phyloP scores from a whole-genome alignment of 92 coral and sea anemone genomes.

The Porites lobata region DNA sequence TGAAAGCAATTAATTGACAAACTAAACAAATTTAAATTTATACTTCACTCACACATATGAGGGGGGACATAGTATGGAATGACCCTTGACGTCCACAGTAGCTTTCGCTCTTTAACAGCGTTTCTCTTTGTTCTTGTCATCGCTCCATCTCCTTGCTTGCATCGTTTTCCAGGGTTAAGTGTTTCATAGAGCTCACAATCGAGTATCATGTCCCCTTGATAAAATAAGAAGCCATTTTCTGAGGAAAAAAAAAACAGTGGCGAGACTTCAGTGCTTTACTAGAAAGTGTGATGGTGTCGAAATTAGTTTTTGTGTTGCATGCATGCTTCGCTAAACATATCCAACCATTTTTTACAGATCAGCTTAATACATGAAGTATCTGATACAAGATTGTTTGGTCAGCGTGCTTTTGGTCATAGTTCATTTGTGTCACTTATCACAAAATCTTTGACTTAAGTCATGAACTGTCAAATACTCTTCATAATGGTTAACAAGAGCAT shows the following conservation, averaged over 20 bases:
- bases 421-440: too few species aligned
- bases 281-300: too few species aligned
- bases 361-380: too few species aligned
- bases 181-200: slow-evolving; percentile 73
- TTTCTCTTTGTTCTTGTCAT: slow-evolving; percentile 60
- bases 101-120: slow-evolving; percentile 64
- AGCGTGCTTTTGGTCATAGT: too few species aligned
- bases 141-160: slow-evolving; percentile 13
- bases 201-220: slow-evolving; percentile 84
- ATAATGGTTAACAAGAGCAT: too few species aligned
- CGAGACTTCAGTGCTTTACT: too few species aligned
- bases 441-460: too few species aligned
- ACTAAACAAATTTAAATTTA: background rate
- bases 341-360: too few species aligned
- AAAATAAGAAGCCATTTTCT: slow-evolving; percentile 30
- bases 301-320: too few species aligned
- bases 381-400: too few species aligned
- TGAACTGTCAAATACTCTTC: too few species aligned
- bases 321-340: too few species aligned
- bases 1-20: background rate
- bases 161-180: slow-evolving; percentile 46
- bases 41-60: slow-evolving; percentile 68
- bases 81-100: slow-evolving; percentile 78
- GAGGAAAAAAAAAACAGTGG: background rate
- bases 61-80: slow-evolving; percentile 70